phyloP scores from a whole-genome alignment of 2,888 invertebrate genomes.

The Gandaritis pyraliata region DNA sequence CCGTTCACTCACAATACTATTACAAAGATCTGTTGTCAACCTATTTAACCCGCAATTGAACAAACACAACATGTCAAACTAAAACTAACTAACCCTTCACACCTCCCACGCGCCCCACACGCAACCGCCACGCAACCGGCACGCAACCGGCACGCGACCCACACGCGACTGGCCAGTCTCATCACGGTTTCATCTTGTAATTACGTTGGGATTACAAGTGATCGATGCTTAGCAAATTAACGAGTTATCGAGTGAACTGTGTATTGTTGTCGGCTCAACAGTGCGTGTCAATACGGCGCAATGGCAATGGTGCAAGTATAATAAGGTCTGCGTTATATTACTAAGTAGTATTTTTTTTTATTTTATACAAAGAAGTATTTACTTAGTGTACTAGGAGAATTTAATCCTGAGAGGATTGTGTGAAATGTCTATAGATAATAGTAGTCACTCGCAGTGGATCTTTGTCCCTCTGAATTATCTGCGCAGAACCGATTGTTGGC shows the following conservation, averaged over 20 bases:
- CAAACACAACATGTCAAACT: constrained; percentile 22
- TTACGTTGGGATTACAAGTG: constrained; percentile 30
- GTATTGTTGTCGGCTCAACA: constrained; percentile 10
- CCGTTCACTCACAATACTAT: constrained; percentile 18
- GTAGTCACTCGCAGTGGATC: too few relatives aligned
- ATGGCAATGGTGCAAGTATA: too few relatives aligned
- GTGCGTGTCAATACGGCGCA: neutral
- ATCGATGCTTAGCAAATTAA: constrained; percentile 36
- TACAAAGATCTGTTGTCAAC: constrained; percentile 22
- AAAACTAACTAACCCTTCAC: constrained; percentile 18
- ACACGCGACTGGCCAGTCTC: constrained; percentile 15
- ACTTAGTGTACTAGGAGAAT: too few relatives aligned
- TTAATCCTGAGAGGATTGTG: too few relatives aligned
- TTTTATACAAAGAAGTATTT: too few relatives aligned
- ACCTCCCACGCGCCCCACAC: constrained; percentile 22
- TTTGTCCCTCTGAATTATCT: too few relatives aligned
- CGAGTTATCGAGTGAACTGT: constrained; percentile 16
- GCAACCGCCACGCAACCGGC: constrained; percentile 19
- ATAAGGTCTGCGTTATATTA: too few relatives aligned
- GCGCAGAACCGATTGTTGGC: too few relatives aligned
- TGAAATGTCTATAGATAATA: too few relatives aligned
- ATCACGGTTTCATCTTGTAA: constrained; percentile 33
- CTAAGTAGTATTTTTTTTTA: too few relatives aligned
- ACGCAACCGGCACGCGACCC: constrained; percentile 26
- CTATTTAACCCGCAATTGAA: constrained; percentile 32